Percentiles rank a stretch among this genome's conserved stretches.
Evolutionary conservation across 2,888 invertebrate species (phyloP).

Genomic region (Ptilodon capucinus): DNA sequence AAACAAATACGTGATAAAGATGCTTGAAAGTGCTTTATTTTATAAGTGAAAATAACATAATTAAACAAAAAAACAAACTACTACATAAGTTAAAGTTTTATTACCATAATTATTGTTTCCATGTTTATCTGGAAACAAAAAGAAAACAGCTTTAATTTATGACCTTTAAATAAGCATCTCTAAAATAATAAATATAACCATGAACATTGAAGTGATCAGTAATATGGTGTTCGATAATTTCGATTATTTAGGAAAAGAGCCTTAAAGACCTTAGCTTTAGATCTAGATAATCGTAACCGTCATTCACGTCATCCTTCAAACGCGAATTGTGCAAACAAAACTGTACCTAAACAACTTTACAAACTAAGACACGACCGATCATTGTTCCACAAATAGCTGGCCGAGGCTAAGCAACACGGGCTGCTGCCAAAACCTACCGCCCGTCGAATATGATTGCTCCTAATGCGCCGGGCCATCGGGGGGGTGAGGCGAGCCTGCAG

Average conservation of each 20-base stretch:
- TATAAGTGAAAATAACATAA: too few relatives aligned
- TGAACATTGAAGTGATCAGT: background rate
- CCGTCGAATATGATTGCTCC: constrained; percentile 82
- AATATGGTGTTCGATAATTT: background rate
- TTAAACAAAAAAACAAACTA: background rate
- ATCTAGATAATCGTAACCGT: background rate
- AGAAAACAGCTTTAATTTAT: background rate
- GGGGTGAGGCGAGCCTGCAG: constrained; percentile 41
- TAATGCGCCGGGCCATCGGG: constrained; percentile 66
- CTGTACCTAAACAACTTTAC: constrained; percentile 49
- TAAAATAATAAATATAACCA: background rate
- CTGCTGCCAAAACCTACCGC: constrained; percentile 79
- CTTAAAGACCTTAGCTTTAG: background rate
- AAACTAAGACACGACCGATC: constrained; percentile 75
- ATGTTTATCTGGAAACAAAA: constrained; percentile 4
- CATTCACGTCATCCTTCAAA: background rate
- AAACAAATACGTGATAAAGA: too few relatives aligned
- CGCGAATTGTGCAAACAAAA: constrained; percentile 35
- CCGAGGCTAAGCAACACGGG: constrained; percentile 74
- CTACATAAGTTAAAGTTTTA: background rate
- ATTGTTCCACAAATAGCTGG: constrained; percentile 75
- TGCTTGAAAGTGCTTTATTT: too few relatives aligned
- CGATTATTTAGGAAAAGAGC: too few relatives aligned
- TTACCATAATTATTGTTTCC: constrained; percentile 3
- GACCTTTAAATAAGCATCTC: background rate